Percentiles rank a stretch among this genome's conserved stretches.
Conservation (phyloP, 30 jellyfish, hydroid and myxozoan genomes). For the Rhopilema esculentum region DNA sequence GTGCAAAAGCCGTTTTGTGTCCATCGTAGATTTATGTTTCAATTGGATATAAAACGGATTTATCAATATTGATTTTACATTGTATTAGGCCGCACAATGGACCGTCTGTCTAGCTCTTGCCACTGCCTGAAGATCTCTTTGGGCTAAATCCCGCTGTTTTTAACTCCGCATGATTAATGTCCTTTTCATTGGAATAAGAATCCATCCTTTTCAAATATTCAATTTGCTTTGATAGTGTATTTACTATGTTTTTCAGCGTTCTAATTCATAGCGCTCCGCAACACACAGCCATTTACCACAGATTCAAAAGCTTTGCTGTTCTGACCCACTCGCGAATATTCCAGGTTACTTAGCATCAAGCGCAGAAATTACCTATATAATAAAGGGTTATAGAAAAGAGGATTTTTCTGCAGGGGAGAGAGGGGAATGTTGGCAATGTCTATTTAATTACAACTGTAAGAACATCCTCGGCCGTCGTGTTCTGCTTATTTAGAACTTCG, state of each 20-base stretch:
- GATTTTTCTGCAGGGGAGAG: no score
- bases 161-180: neutral
- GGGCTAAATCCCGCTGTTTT: neutral
- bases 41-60: slow-evolving; percentile 9
- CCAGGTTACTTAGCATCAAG: neutral
- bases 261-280: neutral
- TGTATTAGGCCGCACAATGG: neutral
- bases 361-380: no score
- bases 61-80: slow-evolving; percentile 2
- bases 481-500: no score
- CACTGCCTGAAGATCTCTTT: neutral
- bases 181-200: neutral
- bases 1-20: neutral
- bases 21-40: neutral
- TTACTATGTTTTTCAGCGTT: neutral
- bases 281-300: neutral
- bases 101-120: neutral
- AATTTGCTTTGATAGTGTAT: neutral
- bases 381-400: no score
- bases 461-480: no score
- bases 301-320: neutral
- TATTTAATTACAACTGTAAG: no score
- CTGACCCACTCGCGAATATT: neutral
- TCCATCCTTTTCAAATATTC: neutral
- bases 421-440: no score